Evolutionary conservation across 2,797 vertebrate species (phyloP).

Genomic region (Setipinna tenuifilis): DNA sequence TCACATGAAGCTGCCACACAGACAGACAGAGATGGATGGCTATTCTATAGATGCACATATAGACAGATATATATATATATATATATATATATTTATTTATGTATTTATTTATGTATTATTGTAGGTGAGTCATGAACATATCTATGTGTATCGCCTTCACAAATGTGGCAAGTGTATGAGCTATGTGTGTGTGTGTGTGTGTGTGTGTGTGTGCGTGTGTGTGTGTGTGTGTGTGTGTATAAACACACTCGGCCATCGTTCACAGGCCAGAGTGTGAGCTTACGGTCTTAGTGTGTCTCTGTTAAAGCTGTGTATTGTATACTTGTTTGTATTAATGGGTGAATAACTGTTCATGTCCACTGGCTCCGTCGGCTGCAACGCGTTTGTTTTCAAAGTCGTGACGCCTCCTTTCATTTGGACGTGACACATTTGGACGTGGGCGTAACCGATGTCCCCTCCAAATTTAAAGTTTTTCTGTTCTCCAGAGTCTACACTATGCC

Average conservation of each 20-base stretch:
- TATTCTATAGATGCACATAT: neutral
- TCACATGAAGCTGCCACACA: too few relatives aligned
- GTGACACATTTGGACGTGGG: too few relatives aligned
- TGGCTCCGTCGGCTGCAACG: too few relatives aligned
- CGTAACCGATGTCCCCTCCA: too few relatives aligned
- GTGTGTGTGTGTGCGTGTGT: slow-evolving; percentile 20
- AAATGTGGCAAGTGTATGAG: neutral
- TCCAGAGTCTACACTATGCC: too few relatives aligned
- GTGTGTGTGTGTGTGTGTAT: neutral
- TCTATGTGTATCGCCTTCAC: neutral
- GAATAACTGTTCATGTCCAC: neutral
- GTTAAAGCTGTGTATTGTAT: neutral
- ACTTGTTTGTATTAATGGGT: neutral
- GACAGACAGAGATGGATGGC: neutral
- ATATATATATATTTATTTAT: neutral
- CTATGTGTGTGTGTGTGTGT: neutral
- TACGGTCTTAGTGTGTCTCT: neutral
- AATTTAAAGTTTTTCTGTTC: too few relatives aligned
- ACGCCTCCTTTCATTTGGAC: too few relatives aligned
- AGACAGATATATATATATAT: neutral
- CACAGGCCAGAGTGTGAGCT: neutral
- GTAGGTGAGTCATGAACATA: neutral
- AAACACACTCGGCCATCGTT: neutral
- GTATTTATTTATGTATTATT: neutral
- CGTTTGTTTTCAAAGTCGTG: too few relatives aligned